A percentile compares a stretch with the other conserved stretches of the same genome.
These are phyloP conservation scores for Vanessa atalanta DNA, from an alignment of 1,140 invertebrate species.

Conservation along the genomic window DNA sequence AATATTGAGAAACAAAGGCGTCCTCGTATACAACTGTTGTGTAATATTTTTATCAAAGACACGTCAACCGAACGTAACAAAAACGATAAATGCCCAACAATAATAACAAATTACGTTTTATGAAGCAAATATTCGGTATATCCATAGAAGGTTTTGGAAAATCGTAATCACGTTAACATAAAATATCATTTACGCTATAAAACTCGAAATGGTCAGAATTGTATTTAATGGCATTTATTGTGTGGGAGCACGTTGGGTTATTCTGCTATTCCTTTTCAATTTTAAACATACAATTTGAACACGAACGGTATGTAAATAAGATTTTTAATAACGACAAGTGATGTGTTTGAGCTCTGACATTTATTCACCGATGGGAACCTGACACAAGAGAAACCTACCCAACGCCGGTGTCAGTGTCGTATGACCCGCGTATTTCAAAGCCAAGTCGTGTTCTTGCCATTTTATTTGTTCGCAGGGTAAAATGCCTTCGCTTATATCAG, in stretches of 20 bases:
- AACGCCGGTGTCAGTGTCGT: conserved; percentile 49
- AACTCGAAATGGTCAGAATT: not conserved
- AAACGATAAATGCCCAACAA: not conserved
- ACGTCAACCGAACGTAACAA: not conserved
- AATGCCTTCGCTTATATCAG: conserved; percentile 51
- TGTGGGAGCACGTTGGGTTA: not conserved
- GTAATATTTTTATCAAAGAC: not conserved
- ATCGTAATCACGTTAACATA: not conserved
- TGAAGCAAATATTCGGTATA: not conserved
- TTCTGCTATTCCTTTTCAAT: not conserved
- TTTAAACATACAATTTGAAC: not conserved
- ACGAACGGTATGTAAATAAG: conserved; percentile 23
- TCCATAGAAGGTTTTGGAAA: not conserved
- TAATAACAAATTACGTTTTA: not conserved
- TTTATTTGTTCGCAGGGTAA: conserved; percentile 58
- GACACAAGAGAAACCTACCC: conserved; percentile 44
- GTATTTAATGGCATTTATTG: conserved; percentile 1
- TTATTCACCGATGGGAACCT: conserved; percentile 34
- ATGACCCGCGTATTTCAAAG: conserved; percentile 62
- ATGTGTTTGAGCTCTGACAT: conserved; percentile 30
- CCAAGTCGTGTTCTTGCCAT: conserved; percentile 56
- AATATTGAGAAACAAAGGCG: not conserved
- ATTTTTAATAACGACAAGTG: conserved; percentile 21
- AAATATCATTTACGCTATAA: conserved; percentile 5
- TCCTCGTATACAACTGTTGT: not conserved